A percentile compares a stretch with the other conserved stretches of the same genome.
Evolutionary conservation across 2,113 vertebrate species (phyloP).

Genomic region (Saccopteryx leptura): DNA sequence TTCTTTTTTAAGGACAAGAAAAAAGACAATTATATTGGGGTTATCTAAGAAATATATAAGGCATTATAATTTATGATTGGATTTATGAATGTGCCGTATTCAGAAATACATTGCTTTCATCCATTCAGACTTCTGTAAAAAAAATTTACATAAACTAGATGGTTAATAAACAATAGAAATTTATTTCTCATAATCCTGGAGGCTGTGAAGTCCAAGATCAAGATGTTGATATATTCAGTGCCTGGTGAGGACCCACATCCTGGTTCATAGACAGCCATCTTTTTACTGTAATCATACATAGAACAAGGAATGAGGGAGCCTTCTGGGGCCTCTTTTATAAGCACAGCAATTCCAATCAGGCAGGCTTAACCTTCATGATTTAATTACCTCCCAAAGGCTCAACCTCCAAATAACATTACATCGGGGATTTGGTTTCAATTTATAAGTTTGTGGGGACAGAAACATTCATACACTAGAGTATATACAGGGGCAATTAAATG

Average conservation of each 20-base stretch:
- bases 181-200: not conserved
- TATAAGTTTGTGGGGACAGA: not conserved
- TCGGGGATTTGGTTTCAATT: not conserved
- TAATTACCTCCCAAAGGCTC: not conserved
- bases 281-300: not conserved
- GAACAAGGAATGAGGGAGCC: not conserved
- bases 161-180: not conserved
- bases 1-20: not conserved
- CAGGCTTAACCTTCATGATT: not conserved
- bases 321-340: not conserved
- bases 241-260: not conserved
- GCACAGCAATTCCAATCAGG: not conserved
- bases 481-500: not conserved
- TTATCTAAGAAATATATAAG: constrained; percentile 12
- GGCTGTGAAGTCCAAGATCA: not conserved
- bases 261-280: not conserved
- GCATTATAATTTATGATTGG: not conserved
- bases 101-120: not conserved
- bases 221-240: not conserved
- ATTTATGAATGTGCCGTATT: not conserved
- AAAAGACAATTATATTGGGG: not conserved
- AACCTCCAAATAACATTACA: not conserved
- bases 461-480: not conserved
- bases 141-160: not conserved
- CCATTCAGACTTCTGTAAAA: not conserved